phyloP scores from a whole-genome alignment of 2,888 invertebrate genomes.

The Odontocolon sp. region DNA sequence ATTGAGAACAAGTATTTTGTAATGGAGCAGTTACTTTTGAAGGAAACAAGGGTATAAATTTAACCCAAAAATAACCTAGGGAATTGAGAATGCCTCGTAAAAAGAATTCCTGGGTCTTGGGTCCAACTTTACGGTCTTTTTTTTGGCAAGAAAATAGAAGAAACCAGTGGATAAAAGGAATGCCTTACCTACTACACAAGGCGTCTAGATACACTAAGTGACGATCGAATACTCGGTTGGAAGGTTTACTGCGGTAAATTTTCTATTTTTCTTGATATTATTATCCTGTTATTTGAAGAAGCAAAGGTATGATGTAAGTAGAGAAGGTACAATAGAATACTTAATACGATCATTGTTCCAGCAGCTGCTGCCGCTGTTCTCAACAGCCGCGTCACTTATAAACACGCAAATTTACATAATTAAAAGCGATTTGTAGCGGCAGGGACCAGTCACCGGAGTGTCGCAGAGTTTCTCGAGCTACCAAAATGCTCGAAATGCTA shows the following conservation, averaged over 20 bases:
- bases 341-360: constrained; percentile 45
- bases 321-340: constrained; percentile 31
- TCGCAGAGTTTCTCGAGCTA: constrained; percentile 10
- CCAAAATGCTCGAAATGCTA: constrained; percentile 58
- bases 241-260: background rate
- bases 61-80: background rate
- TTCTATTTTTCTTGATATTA: background rate
- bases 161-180: background rate
- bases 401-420: constrained; percentile 70
- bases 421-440: constrained; percentile 62
- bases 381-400: constrained; percentile 52
- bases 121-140: background rate
- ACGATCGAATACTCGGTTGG: too few species aligned
- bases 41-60: background rate
- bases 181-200: too few species aligned
- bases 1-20: background rate
- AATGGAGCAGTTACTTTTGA: background rate
- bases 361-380: constrained; percentile 18
- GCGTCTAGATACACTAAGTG: too few species aligned
- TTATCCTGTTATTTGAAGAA: background rate
- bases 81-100: background rate
- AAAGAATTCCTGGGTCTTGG: background rate
- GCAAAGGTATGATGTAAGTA: background rate
- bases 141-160: background rate
- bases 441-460: background rate